These are phyloP conservation scores for Tetraneura akinire DNA, from an alignment of 1,140 invertebrate species.

Conservation along the genomic window DNA sequence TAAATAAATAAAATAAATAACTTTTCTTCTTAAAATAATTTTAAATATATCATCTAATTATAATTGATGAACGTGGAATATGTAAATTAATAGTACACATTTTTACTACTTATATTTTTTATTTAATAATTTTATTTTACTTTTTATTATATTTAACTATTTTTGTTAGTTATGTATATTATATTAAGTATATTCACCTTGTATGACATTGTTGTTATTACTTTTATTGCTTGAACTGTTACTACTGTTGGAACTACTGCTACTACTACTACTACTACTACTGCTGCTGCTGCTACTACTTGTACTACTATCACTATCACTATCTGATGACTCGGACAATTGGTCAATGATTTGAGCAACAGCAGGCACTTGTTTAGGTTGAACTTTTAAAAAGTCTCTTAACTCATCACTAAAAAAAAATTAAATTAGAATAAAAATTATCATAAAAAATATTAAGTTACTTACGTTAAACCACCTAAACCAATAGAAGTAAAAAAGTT, in stretches of 20 bases:
- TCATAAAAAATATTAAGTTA: constrained; percentile 51
- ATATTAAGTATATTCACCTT: not conserved
- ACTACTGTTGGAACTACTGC: not conserved
- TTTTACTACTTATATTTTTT: no score
- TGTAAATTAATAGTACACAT: no score
- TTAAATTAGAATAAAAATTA: not conserved
- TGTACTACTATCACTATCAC: constrained; percentile 25
- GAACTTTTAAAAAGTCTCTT: constrained; percentile 49
- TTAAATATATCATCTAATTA: no score
- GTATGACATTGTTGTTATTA: not conserved
- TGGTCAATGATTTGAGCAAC: constrained; percentile 31
- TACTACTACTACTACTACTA: not conserved
- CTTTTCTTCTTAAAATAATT: no score
- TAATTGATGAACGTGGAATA: no score
- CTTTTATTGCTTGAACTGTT: not conserved
- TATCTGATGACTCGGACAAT: constrained; percentile 28
- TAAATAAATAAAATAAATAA: no score
- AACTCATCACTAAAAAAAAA: constrained; percentile 40
- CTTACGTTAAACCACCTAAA: constrained; percentile 88
- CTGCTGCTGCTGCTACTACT: not conserved
- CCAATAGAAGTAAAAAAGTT: constrained; percentile 99
- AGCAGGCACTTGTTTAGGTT: constrained; percentile 35
- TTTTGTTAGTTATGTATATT: no score
- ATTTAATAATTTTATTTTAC: no score
- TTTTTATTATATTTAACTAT: no score